Evolutionary conservation across 2,888 invertebrate species (phyloP).

Genomic region (Agrypnus murinus): DNA sequence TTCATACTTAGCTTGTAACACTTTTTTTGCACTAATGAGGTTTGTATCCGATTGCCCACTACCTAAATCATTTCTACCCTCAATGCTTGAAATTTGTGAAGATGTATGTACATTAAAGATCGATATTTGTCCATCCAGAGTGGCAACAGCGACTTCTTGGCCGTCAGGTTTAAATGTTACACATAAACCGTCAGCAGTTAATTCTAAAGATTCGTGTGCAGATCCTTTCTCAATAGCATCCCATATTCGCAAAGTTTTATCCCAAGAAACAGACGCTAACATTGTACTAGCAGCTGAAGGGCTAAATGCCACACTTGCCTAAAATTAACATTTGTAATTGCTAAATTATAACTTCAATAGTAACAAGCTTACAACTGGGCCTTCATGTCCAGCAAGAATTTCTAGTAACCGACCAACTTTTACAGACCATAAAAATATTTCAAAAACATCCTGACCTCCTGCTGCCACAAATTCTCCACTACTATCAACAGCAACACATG

Average conservation of each 20-base stretch:
- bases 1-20: slow-evolving; percentile 87
- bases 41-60: slow-evolving; percentile 89
- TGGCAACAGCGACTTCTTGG: slow-evolving; percentile 93
- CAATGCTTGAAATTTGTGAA: slow-evolving; percentile 85
- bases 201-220: slow-evolving; percentile 85
- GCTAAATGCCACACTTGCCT: slow-evolving; percentile 83
- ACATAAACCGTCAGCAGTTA: slow-evolving; percentile 87
- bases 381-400: slow-evolving; percentile 93
- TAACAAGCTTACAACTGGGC: slow-evolving; percentile 81
- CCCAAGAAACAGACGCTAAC: slow-evolving; percentile 95
- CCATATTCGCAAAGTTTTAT: slow-evolving; percentile 94
- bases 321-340: slow-evolving; percentile 14
- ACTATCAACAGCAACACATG: slow-evolving; percentile 90
- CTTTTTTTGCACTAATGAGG: slow-evolving; percentile 89
- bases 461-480: slow-evolving; percentile 96
- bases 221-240: slow-evolving; percentile 89
- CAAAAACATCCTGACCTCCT: slow-evolving; percentile 95
- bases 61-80: slow-evolving; percentile 92
- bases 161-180: slow-evolving; percentile 94
- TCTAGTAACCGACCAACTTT: slow-evolving; percentile 94
- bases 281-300: slow-evolving; percentile 82
- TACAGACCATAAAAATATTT: slow-evolving; percentile 97
- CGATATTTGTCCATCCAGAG: slow-evolving; percentile 89
- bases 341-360: neutral
- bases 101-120: slow-evolving; percentile 85